Conservation (phyloP, 2,113 vertebrate genomes). For the Cephalopholis sonnerati region DNA sequence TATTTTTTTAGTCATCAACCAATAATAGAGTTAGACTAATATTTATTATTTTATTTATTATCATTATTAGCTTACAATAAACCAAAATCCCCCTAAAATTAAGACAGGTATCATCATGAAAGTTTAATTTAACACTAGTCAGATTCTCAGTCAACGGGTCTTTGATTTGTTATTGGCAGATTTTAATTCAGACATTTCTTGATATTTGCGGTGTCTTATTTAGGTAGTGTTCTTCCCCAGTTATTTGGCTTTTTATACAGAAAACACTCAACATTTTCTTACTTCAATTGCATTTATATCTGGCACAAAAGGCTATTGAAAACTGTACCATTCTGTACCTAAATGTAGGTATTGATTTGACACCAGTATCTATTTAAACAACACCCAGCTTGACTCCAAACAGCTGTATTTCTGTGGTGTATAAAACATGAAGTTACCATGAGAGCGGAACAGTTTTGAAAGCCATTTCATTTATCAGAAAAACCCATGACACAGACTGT, state of each 20-base stretch:
- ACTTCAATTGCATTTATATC: neutral
- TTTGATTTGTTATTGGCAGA: neutral
- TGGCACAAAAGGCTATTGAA: no score
- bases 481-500: neutral
- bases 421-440: neutral
- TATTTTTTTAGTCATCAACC: neutral
- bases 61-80: neutral
- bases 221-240: neutral
- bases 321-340: neutral
- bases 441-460: neutral
- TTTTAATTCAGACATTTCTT: neutral
- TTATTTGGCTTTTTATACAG: neutral
- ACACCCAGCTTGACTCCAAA: neutral
- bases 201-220: neutral
- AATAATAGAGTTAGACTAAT: neutral
- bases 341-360: neutral
- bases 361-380: neutral
- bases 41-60: neutral
- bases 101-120: neutral
- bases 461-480: slow-evolving; percentile 16
- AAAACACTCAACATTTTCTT: neutral
- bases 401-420: neutral
- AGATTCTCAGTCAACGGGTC: neutral
- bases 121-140: neutral
- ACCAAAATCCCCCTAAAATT: neutral